A percentile compares a stretch with the other conserved stretches of the same genome.
These are phyloP conservation scores for Pocota personata DNA, from an alignment of 2,888 invertebrate species.

Conservation along the genomic window DNA sequence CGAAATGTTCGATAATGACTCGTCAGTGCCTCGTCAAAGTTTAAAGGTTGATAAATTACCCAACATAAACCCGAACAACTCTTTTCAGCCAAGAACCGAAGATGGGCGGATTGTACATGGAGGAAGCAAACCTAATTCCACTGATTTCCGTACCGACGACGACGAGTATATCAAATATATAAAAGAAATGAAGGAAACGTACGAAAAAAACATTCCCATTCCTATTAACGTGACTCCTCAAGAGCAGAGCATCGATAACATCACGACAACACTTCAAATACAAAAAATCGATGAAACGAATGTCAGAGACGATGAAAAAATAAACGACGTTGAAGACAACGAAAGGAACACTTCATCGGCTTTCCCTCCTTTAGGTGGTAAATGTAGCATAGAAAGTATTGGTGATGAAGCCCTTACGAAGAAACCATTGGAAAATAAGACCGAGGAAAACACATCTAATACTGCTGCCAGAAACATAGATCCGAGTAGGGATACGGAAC, in stretches of 20 bases:
- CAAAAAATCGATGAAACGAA: constrained; percentile 70
- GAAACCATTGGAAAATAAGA: constrained; percentile 61
- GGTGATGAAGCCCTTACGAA: constrained; percentile 64
- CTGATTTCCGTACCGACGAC: constrained; percentile 68
- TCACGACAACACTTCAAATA: constrained; percentile 69
- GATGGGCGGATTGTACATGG: constrained; percentile 44
- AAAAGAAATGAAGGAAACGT: constrained; percentile 68
- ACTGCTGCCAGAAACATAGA: constrained; percentile 59
- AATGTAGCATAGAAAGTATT: constrained; percentile 69
- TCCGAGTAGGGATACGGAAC: constrained; percentile 69
- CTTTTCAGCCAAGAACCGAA: constrained; percentile 28
- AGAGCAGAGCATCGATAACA: constrained; percentile 65
- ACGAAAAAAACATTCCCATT: constrained; percentile 43
- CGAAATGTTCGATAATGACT: constrained; percentile 38
- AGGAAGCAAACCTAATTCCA: constrained; percentile 69
- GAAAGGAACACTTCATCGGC: constrained; percentile 70
- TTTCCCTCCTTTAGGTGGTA: constrained; percentile 61
- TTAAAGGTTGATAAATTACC: constrained; percentile 69
- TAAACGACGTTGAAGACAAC: constrained; percentile 66
- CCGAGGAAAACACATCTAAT: constrained; percentile 58
- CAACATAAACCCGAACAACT: constrained; percentile 47
- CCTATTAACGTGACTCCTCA: constrained; percentile 50
- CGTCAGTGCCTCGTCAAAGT: constrained; percentile 48
- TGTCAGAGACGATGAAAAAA: constrained; percentile 69
- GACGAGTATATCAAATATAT: constrained; percentile 64